Evolutionary conservation across 1,140 invertebrate species (phyloP), one percentile per base, ranked within the genome.

Genomic region (Zaprionus vittiger): DNA sequence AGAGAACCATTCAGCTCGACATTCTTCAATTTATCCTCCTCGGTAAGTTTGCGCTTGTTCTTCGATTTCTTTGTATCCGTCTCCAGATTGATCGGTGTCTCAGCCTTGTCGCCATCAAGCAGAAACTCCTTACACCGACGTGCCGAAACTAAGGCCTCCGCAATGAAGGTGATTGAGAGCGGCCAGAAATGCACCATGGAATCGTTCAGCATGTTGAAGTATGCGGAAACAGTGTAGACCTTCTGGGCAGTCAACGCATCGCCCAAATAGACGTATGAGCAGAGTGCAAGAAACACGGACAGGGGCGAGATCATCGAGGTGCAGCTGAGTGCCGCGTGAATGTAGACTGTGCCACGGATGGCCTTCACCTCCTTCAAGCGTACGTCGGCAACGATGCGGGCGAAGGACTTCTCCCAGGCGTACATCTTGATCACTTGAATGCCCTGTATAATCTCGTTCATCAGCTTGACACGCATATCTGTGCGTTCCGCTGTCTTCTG

Each of bases 381-480:
- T 14, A 92, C 91, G 1, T 91, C 79, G n/a, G 86, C 94, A 12
- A 97, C 95, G 31, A 97, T 93, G 62, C 94, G 94, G 4, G 95
- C 95, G 89, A 98, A 98, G 0, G 96, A 96, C 66, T 95, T 95
- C 91, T 98, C 97, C 97, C 97, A 98, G 0, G 96, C 95, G 86
- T 97, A 98, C 97, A 98, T 98, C 93, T 99, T 99, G 28, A 96
- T 97, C 2, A 96, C 95, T 73, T 96, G 95, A 26, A 96, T 96
- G n/a, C 96, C 96, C 49, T 94, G 94, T 17, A 98, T 95, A 14
- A 98, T 96, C 90, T 98, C 97, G 87, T 97, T 97, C 94, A 97
- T 97, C 7, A 97, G 86, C 54, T 96, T 94, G 1, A 98, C 96
- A n/a, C 97, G 93, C 80, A 97, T 95, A 93, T 98, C 98, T 0